These are phyloP conservation scores for Sciurus carolinensis DNA, from an alignment of 2,797 vertebrate species.

Conservation along the genomic window DNA sequence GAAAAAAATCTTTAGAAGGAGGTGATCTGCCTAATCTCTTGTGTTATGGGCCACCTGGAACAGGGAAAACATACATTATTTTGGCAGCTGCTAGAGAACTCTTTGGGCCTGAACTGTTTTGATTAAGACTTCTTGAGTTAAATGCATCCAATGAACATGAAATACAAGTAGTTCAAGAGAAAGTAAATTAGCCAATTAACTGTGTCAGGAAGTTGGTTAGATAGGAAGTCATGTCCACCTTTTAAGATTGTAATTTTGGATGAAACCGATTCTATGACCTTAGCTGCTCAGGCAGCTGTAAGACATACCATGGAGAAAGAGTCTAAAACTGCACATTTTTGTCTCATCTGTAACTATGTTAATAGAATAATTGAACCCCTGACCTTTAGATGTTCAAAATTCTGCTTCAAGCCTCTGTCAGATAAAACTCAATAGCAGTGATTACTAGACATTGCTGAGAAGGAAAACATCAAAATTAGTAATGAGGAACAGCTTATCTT, in stretches of 20 bases:
- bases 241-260: constrained; percentile 99
- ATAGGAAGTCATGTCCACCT: constrained; percentile 97
- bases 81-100: too few species aligned
- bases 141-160: constrained; percentile 99
- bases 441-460: constrained; percentile 93
- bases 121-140: constrained; percentile 96
- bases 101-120: constrained; percentile 94
- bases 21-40: constrained; percentile 89
- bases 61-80: too few species aligned
- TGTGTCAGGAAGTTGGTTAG: constrained; percentile 93
- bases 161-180: constrained; percentile 97
- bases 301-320: constrained; percentile 99
- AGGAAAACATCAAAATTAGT: constrained; percentile 95
- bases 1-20: constrained; percentile 96
- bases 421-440: constrained; percentile 94
- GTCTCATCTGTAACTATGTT: constrained; percentile 99
- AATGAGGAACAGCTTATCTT: constrained; percentile 92
- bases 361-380: constrained; percentile 99
- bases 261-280: constrained; percentile 99
- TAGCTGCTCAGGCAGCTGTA: constrained; percentile 96
- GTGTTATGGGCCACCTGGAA: too few species aligned
- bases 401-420: constrained; percentile 97
- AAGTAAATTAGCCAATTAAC: constrained; percentile 99
- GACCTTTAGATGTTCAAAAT: constrained; percentile 99
- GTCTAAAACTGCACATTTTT: constrained; percentile 97